Evolutionary conservation across 2,797 vertebrate genomes (phyloP).

Genomic region (Chaenodraco wilsoni): DNA sequence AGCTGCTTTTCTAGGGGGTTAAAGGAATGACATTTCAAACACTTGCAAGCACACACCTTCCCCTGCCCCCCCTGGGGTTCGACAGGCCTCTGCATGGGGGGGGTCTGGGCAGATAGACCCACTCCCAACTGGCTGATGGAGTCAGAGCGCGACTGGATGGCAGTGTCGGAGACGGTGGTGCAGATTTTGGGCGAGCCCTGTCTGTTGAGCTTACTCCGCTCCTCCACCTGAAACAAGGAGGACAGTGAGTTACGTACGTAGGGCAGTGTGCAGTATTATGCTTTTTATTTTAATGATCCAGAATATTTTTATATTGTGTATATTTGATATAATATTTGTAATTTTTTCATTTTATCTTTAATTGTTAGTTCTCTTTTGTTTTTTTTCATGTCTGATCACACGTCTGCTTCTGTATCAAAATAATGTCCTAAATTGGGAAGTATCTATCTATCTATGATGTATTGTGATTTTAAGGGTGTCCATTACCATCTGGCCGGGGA

Average conservation of each 20-base stretch:
- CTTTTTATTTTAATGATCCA: too few relatives aligned
- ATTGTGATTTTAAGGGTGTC: too few relatives aligned
- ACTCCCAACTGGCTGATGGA: slow-evolving; percentile 85
- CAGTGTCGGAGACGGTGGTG: slow-evolving; percentile 87
- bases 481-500: too few relatives aligned
- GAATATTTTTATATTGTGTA: too few relatives aligned
- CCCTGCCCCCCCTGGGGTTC: slow-evolving; percentile 93
- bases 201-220: slow-evolving; percentile 91
- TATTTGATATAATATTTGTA: too few relatives aligned
- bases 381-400: too few relatives aligned
- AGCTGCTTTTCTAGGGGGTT: background rate
- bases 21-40: slow-evolving; percentile 4
- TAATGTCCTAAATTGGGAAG: too few relatives aligned
- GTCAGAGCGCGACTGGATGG: slow-evolving; percentile 87
- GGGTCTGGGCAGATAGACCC: slow-evolving; percentile 87
- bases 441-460: too few relatives aligned
- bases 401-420: too few relatives aligned
- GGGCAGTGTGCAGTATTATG: background rate
- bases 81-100: slow-evolving; percentile 93
- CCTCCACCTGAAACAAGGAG: slow-evolving; percentile 86
- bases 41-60: slow-evolving; percentile 84
- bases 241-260: background rate
- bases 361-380: too few relatives aligned
- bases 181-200: slow-evolving; percentile 92
- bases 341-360: too few relatives aligned